Conservation (phyloP, 2,888 invertebrate species). For the Tetrapedia diversipes region DNA sequence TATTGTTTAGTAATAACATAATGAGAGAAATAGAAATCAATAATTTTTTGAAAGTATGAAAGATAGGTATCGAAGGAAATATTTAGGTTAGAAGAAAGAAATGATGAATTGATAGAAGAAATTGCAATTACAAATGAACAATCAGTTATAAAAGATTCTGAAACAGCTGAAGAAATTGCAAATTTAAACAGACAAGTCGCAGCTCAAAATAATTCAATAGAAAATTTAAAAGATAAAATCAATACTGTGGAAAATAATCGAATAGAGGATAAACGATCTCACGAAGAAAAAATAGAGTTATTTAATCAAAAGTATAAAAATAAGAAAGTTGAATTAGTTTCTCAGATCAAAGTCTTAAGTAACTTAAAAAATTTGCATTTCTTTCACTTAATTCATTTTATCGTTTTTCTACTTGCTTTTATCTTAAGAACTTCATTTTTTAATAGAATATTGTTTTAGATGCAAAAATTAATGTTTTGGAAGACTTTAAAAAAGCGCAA, state of each 20-base stretch:
- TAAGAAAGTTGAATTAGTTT: constrained; percentile 66
- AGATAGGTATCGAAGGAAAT: background rate
- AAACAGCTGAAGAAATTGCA: constrained; percentile 69
- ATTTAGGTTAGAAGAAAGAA: constrained; percentile 71
- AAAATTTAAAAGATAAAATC: constrained; percentile 54
- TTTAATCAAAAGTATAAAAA: constrained; percentile 68
- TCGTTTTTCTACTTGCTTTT: background rate
- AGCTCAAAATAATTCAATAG: constrained; percentile 54
- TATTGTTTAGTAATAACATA: background rate
- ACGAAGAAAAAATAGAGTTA: constrained; percentile 59
- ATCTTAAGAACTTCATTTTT: background rate
- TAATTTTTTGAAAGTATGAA: background rate
- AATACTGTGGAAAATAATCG: constrained; percentile 53
- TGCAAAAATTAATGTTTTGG: constrained; percentile 74
- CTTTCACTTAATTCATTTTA: background rate
- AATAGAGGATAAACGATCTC: constrained; percentile 58
- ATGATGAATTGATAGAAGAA: constrained; percentile 63
- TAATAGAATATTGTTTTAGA: constrained; percentile 61
- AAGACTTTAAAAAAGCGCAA: constrained; percentile 74
- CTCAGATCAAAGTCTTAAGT: constrained; percentile 75
- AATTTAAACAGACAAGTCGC: constrained; percentile 60
- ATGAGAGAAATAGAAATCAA: background rate
- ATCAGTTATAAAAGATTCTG: constrained; percentile 52
- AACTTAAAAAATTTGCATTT: constrained; percentile 42
- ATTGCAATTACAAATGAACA: constrained; percentile 51